Conservation (phyloP, 2,113 vertebrate species). For the Xiphias gladius region DNA sequence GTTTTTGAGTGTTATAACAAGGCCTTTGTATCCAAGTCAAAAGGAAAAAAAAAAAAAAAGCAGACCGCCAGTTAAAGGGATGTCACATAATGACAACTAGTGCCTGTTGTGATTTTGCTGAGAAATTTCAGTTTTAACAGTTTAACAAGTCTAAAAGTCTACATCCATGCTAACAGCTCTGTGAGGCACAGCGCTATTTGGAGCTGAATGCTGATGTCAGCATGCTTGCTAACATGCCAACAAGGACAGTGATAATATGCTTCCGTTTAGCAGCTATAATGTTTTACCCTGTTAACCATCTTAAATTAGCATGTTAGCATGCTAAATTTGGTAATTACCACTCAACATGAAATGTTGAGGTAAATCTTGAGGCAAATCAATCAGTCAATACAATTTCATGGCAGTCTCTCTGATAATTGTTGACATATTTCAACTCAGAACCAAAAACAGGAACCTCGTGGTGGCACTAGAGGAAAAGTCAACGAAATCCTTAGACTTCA, state of each 20-base stretch:
- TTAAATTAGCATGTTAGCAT: too few species aligned
- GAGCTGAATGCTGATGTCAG: background rate
- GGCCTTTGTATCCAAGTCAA: background rate
- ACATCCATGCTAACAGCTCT: background rate
- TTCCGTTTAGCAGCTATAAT: background rate
- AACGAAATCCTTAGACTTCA: background rate
- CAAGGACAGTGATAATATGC: background rate
- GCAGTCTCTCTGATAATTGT: background rate
- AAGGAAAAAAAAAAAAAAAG: background rate
- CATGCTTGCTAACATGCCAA: too few species aligned
- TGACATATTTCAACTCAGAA: background rate
- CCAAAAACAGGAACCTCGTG: background rate
- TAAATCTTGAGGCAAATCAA: too few species aligned
- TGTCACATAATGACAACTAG: background rate
- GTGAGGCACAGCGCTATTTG: background rate
- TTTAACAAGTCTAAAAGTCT: background rate
- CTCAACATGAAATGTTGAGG: too few species aligned
- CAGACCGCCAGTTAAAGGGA: background rate
- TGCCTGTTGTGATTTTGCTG: background rate
- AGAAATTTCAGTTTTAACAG: background rate
- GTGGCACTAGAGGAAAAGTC: background rate
- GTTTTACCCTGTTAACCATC: background rate
- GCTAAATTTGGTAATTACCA: too few species aligned
- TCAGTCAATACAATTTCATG: background rate
- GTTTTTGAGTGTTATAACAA: background rate